Conservation (phyloP, 2,888 invertebrate genomes). For the Drosophila yooni region DNA sequence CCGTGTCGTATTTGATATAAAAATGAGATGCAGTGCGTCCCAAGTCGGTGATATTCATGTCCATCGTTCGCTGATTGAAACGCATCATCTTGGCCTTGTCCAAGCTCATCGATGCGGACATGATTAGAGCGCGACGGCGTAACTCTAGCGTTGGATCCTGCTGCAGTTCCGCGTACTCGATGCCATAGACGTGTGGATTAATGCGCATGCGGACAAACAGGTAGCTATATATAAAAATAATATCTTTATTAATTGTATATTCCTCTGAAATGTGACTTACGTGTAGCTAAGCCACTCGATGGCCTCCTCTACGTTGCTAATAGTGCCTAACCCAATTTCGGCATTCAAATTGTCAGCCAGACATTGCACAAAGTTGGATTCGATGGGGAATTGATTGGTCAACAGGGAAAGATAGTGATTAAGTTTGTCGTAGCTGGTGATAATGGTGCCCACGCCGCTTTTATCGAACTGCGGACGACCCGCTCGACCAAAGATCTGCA, state of each 20-base stretch:
- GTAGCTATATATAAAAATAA: constrained; percentile 83
- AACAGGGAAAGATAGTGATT: constrained; percentile 96
- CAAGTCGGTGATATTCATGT: constrained; percentile 92
- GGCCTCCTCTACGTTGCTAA: constrained; percentile 97
- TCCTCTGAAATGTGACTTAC: constrained; percentile 8
- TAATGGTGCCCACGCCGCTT: constrained; percentile 97
- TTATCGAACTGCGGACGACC: constrained; percentile 99
- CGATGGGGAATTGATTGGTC: constrained; percentile 98
- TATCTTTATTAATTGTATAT: background rate
- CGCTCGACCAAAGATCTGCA: constrained; percentile 99
- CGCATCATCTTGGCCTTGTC: constrained; percentile 98
- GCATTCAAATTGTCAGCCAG: constrained; percentile 99
- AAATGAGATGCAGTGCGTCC: constrained; percentile 99
- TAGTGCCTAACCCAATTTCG: constrained; percentile 98
- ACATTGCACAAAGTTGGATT: constrained; percentile 96
- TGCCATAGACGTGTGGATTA: constrained; percentile 92
- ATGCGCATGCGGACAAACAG: constrained; percentile 96
- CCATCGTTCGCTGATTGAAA: constrained; percentile 93
- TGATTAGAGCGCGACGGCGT: constrained; percentile 91
- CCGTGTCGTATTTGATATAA: constrained; percentile 98
- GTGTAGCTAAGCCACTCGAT: constrained; percentile 99
- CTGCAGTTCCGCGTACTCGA: constrained; percentile 87
- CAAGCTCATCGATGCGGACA: constrained; percentile 91
- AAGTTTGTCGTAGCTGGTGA: constrained; percentile 96
- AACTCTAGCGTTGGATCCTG: constrained; percentile 92